Percentiles rank a stretch among this genome's conserved stretches.
Conservation (phyloP, 2,797 vertebrate species). For the Oryzias dopingdopingensis region DNA sequence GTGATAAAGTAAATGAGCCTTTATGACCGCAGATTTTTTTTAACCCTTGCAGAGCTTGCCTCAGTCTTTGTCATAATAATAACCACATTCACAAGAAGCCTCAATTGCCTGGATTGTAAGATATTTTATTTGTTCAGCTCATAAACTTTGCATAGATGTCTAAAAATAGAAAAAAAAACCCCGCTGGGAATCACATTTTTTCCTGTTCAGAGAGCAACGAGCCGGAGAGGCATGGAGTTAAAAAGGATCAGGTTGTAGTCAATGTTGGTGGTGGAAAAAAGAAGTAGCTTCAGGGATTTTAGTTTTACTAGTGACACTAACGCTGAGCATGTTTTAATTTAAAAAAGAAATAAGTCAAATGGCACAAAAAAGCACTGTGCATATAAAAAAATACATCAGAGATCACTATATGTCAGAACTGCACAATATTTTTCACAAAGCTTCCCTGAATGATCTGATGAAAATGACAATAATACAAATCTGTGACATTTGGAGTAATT, state of each 20-base stretch:
- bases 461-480: too few relatives aligned
- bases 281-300: slow-evolving; percentile 36
- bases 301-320: slow-evolving; percentile 48
- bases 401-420: too few relatives aligned
- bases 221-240: slow-evolving; percentile 50
- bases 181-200: slow-evolving; percentile 52
- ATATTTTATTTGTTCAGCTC: slow-evolving; percentile 39
- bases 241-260: slow-evolving; percentile 57
- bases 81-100: slow-evolving; percentile 28
- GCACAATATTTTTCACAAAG: too few relatives aligned
- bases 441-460: too few relatives aligned
- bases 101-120: slow-evolving; percentile 30
- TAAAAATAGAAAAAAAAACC: slow-evolving; percentile 53
- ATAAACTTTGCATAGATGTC: slow-evolving; percentile 29
- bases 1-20: slow-evolving; percentile 11
- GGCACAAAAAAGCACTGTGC: not conserved
- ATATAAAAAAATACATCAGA: too few relatives aligned
- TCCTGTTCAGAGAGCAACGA: slow-evolving; percentile 55
- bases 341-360: slow-evolving; percentile 15
- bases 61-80: slow-evolving; percentile 17
- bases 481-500: too few relatives aligned
- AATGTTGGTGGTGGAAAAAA: slow-evolving; percentile 19
- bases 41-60: slow-evolving; percentile 8
- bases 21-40: slow-evolving; percentile 13
- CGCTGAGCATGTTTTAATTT: slow-evolving; percentile 44